Evolutionary conservation across 1,140 invertebrate genomes (phyloP), one percentile per base, ranked within the genome.

Genomic region (Apis laboriosa): DNA sequence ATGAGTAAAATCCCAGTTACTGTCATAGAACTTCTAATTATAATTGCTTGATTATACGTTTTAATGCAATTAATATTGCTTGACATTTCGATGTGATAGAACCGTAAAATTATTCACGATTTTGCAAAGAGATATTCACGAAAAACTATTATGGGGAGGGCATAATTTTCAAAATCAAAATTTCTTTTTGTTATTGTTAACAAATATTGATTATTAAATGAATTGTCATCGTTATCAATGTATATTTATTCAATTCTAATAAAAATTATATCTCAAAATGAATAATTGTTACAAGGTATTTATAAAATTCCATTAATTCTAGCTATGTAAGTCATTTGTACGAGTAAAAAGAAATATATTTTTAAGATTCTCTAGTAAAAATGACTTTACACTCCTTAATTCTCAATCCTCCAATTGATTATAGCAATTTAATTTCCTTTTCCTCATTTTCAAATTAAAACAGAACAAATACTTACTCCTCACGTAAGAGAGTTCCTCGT

Each of bases 391-490:
- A 43, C 34, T 34, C 34, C 34, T 43, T 43, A 5, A 43, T 43
- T 43, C 34, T 34, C 34, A 43, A 43, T 43, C 34, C 34, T 43
- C 34, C 34, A 43, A 43, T 43, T 43, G 34, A 43, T 43, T 43
- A 43, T 43, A 43, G 34, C 34, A 63, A 28, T 8, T 34, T 3
- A 1, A 0, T 34, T 13, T 55, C 7, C 53, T 15, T 28, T 53
- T 43, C 7, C 21, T 21, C 12, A 64, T 61, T 55, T 53, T 34
- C 43, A 61, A 61, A 70, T 51, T 15, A 28, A 64, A 53, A 13
- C 34, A 43, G 0, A 34, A 68, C 56, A 56, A 9, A 0, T 9
- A 89, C 94, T 94, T 94, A 97, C 97, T 95, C 96, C 95, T 95
- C 75, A 96, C 92, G 87, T 95, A 95, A 76, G 95, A 92, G 82